Evolutionary conservation across 2,113 vertebrate species (phyloP).

Genomic region (Apus apus): DNA sequence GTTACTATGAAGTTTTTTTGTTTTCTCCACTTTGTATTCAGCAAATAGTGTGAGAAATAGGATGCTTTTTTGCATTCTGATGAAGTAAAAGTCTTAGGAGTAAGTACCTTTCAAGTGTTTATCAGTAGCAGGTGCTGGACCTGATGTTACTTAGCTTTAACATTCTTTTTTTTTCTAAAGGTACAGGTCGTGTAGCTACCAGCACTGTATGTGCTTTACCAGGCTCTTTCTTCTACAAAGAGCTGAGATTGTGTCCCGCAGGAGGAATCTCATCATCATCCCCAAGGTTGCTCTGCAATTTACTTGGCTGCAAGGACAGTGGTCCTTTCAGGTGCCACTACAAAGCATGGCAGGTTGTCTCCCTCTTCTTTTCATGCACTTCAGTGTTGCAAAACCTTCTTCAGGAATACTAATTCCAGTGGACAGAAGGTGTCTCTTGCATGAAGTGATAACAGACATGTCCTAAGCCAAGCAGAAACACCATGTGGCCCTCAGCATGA

Average conservation of each 20-base stretch:
- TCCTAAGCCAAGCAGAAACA: background rate
- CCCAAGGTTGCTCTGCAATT: background rate
- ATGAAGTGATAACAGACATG: background rate
- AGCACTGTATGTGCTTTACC: background rate
- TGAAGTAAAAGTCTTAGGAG: background rate
- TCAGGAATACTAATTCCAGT: background rate
- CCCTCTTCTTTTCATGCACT: background rate
- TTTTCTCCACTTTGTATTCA: background rate
- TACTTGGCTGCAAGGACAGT: background rate
- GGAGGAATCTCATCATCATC: background rate
- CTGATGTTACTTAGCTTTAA: background rate
- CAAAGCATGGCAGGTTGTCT: background rate
- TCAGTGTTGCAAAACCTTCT: background rate
- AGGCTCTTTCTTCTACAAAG: background rate
- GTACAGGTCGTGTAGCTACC: background rate
- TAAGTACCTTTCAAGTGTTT: background rate
- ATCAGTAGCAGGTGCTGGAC: background rate
- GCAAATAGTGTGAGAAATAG: slow-evolving; percentile 37
- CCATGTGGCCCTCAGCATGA: background rate
- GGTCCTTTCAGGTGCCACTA: background rate
- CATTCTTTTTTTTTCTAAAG: background rate
- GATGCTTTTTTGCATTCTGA: slow-evolving; percentile 1
- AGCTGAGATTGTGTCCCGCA: background rate
- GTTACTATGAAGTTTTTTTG: slow-evolving; percentile 4
- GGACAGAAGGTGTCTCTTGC: background rate